Evolutionary conservation across 2,113 vertebrate genomes (phyloP), one percentile per base, ranked within the genome.

Genomic region (Thunnus maccoyii): DNA sequence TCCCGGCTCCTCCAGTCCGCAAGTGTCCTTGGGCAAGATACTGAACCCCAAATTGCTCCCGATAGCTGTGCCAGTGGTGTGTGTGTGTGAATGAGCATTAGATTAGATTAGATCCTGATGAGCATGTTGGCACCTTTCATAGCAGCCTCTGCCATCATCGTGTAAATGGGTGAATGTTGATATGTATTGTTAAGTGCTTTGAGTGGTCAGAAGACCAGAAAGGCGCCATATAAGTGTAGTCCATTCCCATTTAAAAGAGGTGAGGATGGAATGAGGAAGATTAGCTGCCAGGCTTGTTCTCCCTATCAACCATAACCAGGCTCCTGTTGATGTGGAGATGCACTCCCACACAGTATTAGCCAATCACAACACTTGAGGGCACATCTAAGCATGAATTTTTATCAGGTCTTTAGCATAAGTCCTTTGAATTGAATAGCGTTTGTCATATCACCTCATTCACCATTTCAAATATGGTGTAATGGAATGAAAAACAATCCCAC

Each of bases 261-360:
- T 90, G 52, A 82, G 50, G 54, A 58, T 65, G n/a, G 47, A 65
- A 75, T 75, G 55, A 71, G 63, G 68, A 56, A 72, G 66, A 85
- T 80, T 89, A 69, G 71, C 80, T 83, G 72, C 51, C 75, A 81
- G 71, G 78, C 72, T 83, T 82, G 56, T 87, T 90, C 63, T 68
- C 64, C 36, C 84, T 90, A 86, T 89, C 86, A 84, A 75, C 55
- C 64, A 18, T 81, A 76, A 76, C 77, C 88, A 86, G 83, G 52
- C 89, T 82, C 62, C 66, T 71, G 78, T 73, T 77, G 78, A 87
- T n/a, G 46, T 83, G 11, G 54, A 88, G 74, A 88, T 50, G 25
- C 79, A 86, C 86, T 82, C 83, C 86, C 76, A 84, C 86, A 62
- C 30, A 20, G 47, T 50, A 82, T 90, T 83, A 71, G 30, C 81